These are phyloP conservation scores for Siniperca scherzeri DNA, from an alignment of 2,797 vertebrate genomes.

Conservation along the genomic window DNA sequence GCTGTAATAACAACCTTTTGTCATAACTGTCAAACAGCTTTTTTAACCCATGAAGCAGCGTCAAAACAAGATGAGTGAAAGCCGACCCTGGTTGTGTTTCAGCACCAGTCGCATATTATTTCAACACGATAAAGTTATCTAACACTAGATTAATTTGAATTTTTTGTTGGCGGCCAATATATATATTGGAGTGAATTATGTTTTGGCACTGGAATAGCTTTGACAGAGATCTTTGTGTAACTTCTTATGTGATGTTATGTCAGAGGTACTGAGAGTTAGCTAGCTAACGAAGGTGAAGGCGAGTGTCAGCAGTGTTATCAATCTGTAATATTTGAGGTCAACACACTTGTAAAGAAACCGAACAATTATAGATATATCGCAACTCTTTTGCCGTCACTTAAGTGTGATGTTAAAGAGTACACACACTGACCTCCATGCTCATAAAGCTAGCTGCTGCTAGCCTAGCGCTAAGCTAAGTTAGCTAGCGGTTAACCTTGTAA, in stretches of 20 bases:
- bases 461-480: conserved; percentile 36
- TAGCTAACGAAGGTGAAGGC: conserved; percentile 32
- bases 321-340: neutral
- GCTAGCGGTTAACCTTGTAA: conserved; percentile 74
- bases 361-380: fast-evolving
- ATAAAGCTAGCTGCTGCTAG: conserved; percentile 34
- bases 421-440: conserved; percentile 67
- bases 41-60: neutral
- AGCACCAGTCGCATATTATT: neutral
- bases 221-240: conserved; percentile 21
- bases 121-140: neutral
- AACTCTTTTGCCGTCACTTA: fast-evolving
- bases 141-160: neutral
- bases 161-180: neutral
- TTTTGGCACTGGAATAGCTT: neutral
- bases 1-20: neutral
- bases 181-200: too few relatives aligned
- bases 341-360: fast-evolving
- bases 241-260: conserved; percentile 50
- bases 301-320: neutral
- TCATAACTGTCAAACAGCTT: neutral
- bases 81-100: neutral
- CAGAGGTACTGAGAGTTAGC: conserved; percentile 24
- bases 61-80: conserved; percentile 4
- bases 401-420: neutral